A percentile compares a stretch with the other conserved stretches of the same genome.
Conservation (phyloP, 2,888 invertebrate genomes). For the Drosophila eohydei region DNA sequence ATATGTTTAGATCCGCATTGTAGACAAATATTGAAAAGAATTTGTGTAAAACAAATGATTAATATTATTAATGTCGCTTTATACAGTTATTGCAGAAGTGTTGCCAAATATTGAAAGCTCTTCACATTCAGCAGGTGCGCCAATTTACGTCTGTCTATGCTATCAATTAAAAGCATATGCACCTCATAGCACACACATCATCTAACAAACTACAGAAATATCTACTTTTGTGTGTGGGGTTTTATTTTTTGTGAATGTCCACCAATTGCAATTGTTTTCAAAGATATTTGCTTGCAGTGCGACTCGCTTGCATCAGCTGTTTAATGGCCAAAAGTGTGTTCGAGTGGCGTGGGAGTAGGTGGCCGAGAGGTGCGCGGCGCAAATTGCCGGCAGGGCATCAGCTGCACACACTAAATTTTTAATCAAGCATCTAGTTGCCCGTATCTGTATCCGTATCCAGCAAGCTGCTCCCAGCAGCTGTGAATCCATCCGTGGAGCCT, state of each 20-base stretch:
- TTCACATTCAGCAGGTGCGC: neutral
- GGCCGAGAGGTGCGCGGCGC: conserved; percentile 12
- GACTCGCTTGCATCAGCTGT: conserved; percentile 28
- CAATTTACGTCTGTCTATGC: conserved; percentile 10
- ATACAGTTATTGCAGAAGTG: neutral
- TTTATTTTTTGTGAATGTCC: conserved; percentile 30
- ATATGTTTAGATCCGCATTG: neutral
- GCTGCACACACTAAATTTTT: conserved; percentile 73
- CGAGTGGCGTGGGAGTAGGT: neutral
- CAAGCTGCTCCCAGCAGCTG: conserved; percentile 49
- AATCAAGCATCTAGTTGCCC: conserved; percentile 65
- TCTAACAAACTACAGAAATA: conserved; percentile 32
- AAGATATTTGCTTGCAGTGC: conserved; percentile 40
- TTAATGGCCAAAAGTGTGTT: conserved; percentile 48
- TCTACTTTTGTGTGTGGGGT: conserved; percentile 16
- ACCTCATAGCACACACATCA: conserved; percentile 30
- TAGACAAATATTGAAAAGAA: neutral
- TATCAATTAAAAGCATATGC: conserved; percentile 29
- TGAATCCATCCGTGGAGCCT: conserved; percentile 62
- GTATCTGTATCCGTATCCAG: conserved; percentile 39
- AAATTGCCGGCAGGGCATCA: conserved; percentile 68
- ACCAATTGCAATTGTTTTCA: conserved; percentile 52
- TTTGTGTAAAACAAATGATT: neutral
- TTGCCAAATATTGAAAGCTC: neutral
- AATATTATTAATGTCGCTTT: neutral